Evolutionary conservation across 2,113 vertebrate genomes (phyloP).

Genomic region (Apeltes quadracus): DNA sequence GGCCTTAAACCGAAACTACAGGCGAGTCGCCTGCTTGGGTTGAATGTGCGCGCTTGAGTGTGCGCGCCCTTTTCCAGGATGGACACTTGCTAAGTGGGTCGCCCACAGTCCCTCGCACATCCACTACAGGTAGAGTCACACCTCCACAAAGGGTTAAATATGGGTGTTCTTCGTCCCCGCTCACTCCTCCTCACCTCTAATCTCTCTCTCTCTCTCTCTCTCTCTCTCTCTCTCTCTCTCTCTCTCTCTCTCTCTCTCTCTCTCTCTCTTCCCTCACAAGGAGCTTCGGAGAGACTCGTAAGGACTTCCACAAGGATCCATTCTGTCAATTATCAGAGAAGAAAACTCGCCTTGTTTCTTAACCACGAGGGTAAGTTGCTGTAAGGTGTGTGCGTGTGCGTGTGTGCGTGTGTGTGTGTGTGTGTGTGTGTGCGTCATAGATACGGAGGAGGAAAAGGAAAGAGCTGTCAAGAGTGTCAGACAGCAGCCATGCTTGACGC

Average conservation of each 20-base stretch:
- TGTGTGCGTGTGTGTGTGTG: constrained; percentile 19
- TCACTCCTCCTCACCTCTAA: constrained; percentile 58
- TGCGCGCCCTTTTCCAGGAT: neutral
- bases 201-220: constrained; percentile 57
- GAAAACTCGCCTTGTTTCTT: neutral
- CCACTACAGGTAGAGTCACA: too few species aligned
- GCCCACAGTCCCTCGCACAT: neutral
- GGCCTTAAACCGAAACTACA: constrained; percentile 7
- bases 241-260: constrained; percentile 43
- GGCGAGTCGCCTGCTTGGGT: constrained; percentile 2
- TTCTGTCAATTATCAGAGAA: constrained; percentile 5
- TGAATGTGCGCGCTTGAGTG: neutral
- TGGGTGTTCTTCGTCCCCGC: constrained; percentile 69
- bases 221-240: constrained; percentile 19
- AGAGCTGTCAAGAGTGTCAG: constrained; percentile 79
- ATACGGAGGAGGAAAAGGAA: constrained; percentile 44
- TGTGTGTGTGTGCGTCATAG: constrained; percentile 15
- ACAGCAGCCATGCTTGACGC: constrained; percentile 63
- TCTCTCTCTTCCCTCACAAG: constrained; percentile 47
- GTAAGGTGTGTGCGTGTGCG: constrained; percentile 19
- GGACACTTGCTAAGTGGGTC: constrained; percentile 28
- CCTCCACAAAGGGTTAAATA: constrained; percentile 68
- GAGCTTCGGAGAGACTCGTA: constrained; percentile 55
- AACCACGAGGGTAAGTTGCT: constrained; percentile 62
- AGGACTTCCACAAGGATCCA: constrained; percentile 31